A percentile compares a stretch with the other conserved stretches of the same genome.
These are phyloP conservation scores for Diloba caeruleocephala DNA, from an alignment of 2,888 invertebrate genomes.

Conservation along the genomic window DNA sequence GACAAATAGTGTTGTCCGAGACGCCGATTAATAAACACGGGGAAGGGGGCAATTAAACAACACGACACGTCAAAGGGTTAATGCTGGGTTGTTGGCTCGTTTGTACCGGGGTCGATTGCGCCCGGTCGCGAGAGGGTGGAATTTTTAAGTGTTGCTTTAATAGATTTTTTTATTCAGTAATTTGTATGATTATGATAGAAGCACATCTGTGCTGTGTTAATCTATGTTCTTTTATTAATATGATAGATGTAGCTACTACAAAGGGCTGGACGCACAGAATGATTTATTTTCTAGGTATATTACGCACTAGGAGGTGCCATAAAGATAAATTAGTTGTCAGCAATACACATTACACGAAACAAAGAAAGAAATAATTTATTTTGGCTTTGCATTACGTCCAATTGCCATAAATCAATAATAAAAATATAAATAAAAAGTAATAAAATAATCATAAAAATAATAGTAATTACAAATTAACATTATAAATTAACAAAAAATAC, in stretches of 20 bases:
- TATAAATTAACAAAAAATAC: too few relatives aligned
- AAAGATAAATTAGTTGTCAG: too few relatives aligned
- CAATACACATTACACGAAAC: too few relatives aligned
- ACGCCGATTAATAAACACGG: conserved; percentile 81
- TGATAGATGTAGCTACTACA: not conserved
- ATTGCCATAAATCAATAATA: too few relatives aligned
- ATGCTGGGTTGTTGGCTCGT: conserved; percentile 67
- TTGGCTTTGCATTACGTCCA: too few relatives aligned
- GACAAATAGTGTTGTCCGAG: conserved; percentile 74
- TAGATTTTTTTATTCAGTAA: conserved; percentile 49
- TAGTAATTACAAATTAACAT: too few relatives aligned
- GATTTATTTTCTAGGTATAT: too few relatives aligned
- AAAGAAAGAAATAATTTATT: too few relatives aligned
- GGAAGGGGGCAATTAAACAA: conserved; percentile 77
- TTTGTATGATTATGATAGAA: conserved; percentile 38
- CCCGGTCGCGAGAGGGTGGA: conserved; percentile 43
- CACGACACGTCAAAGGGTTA: conserved; percentile 87
- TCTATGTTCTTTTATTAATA: not conserved
- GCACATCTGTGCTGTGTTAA: conserved; percentile 45
- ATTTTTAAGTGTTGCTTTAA: conserved; percentile 61
- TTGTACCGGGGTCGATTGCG: conserved; percentile 53
- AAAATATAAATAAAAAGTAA: too few relatives aligned
- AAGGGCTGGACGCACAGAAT: too few relatives aligned
- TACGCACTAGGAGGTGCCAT: too few relatives aligned
- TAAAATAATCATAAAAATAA: too few relatives aligned